Conservation (phyloP, 2,113 vertebrate species). For the Apistogramma diplotaenia region DNA sequence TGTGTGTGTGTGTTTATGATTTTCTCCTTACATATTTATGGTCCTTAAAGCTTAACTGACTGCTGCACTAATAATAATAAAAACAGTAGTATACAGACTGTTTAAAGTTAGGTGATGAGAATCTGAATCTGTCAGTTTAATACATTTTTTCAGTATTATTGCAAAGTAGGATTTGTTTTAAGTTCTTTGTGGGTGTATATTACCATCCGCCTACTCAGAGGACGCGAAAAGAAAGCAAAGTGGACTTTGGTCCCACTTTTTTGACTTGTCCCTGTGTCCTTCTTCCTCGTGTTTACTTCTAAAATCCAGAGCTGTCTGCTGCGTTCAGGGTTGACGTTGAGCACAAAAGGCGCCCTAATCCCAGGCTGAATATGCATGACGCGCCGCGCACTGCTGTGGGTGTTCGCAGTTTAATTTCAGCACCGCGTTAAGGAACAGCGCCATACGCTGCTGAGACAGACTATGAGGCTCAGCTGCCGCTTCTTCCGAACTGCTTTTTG, state of each 20-base stretch:
- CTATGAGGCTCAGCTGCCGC: slow-evolving; percentile 26
- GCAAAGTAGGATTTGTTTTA: not conserved
- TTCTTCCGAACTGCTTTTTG: slow-evolving; percentile 31
- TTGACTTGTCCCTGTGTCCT: slow-evolving; percentile 15
- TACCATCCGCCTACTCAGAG: not conserved
- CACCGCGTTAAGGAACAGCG: slow-evolving; percentile 58
- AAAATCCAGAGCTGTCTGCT: slow-evolving; percentile 27
- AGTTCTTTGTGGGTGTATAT: not conserved
- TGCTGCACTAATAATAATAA: slow-evolving; percentile 1
- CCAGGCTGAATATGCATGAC: slow-evolving; percentile 57
- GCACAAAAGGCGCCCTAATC: slow-evolving; percentile 43
- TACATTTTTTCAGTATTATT: not conserved
- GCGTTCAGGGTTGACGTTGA: slow-evolving; percentile 17
- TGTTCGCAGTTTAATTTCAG: slow-evolving; percentile 56
- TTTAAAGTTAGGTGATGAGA: not conserved
- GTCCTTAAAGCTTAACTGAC: slow-evolving; percentile 8
- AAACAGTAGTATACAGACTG: not conserved
- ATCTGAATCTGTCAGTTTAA: slow-evolving; percentile 6
- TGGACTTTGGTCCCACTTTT: not conserved
- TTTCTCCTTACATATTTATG: slow-evolving; percentile 11
- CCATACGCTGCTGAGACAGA: slow-evolving; percentile 30
- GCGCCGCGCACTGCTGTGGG: slow-evolving; percentile 22
- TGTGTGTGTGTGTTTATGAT: not conserved
- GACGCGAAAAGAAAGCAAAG: not conserved
- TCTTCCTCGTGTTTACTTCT: slow-evolving; percentile 24